Percentiles rank a stretch among this genome's conserved stretches.
phyloP scores from a whole-genome alignment of 2,888 invertebrate genomes.

The Leptinotarsa peninsularis region DNA sequence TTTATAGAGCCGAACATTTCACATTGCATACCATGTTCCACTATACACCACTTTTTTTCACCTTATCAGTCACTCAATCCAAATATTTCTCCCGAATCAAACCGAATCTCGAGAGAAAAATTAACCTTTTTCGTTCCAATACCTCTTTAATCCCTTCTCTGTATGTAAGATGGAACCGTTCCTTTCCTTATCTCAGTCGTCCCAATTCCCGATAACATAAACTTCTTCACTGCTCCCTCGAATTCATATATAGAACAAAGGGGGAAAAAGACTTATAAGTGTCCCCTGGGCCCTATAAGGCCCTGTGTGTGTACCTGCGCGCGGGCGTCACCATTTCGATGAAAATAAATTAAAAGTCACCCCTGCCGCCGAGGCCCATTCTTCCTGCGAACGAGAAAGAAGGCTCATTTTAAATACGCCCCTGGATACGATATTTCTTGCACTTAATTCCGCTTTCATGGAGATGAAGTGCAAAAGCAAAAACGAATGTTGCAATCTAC shows the following conservation, averaged over 20 bases:
- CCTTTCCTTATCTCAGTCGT: constrained; percentile 23
- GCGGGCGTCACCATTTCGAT: constrained; percentile 44
- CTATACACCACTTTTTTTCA: too few species aligned
- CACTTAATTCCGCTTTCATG: constrained; percentile 56
- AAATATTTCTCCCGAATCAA: background rate
- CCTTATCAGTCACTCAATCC: too few species aligned
- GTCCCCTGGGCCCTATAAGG: constrained; percentile 50
- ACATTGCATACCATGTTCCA: too few species aligned
- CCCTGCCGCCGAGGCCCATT: constrained; percentile 42
- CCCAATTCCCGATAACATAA: constrained; percentile 35
- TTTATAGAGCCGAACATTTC: too few species aligned
- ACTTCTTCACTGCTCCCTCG: constrained; percentile 26
- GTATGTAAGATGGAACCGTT: background rate
- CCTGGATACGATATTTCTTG: constrained; percentile 54
- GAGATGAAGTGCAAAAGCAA: constrained; percentile 53
- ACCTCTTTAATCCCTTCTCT: too few species aligned
- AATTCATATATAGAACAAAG: constrained; percentile 44
- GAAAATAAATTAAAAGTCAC: constrained; percentile 59
- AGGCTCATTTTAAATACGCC: constrained; percentile 50
- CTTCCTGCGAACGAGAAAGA: constrained; percentile 28
- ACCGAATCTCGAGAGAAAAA: background rate
- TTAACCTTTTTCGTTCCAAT: background rate
- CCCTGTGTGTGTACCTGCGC: constrained; percentile 48
- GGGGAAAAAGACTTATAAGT: constrained; percentile 49
- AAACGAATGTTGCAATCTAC: constrained; percentile 54